Percentiles rank a stretch among this genome's conserved stretches.
Conservation (phyloP, 2,888 invertebrate species). For the Sinopyrophorus schimmeli region DNA sequence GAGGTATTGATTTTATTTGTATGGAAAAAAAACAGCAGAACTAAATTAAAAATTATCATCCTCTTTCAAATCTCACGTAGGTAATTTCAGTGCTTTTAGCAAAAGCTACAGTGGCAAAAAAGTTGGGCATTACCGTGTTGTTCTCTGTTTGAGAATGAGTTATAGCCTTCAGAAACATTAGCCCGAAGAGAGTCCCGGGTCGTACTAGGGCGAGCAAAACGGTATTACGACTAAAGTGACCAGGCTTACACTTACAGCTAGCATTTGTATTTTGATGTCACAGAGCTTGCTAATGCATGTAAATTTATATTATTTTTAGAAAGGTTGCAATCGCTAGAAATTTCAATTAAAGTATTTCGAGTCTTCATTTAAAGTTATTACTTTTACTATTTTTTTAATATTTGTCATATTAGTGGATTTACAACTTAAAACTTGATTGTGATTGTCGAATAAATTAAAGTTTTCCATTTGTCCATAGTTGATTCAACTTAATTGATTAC, state of each 20-base stretch:
- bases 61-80: slow-evolving; percentile 30
- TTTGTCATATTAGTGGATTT: too few relatives aligned
- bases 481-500: too few relatives aligned
- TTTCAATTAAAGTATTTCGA: too few relatives aligned
- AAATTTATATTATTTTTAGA: too few relatives aligned
- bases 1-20: slow-evolving; percentile 25
- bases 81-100: slow-evolving; percentile 33
- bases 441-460: too few relatives aligned
- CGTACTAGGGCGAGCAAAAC: slow-evolving; percentile 18
- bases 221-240: slow-evolving; percentile 24
- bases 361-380: too few relatives aligned
- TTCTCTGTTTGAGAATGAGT: slow-evolving; percentile 49
- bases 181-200: slow-evolving; percentile 33
- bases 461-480: too few relatives aligned
- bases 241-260: slow-evolving; percentile 14
- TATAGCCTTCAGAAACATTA: slow-evolving; percentile 55
- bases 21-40: slow-evolving; percentile 12
- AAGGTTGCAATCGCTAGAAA: too few relatives aligned
- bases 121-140: slow-evolving; percentile 43
- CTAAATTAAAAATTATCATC: slow-evolving; percentile 30
- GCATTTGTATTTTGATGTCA: slow-evolving; percentile 9
- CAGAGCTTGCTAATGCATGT: background rate
- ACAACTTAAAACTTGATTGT: too few relatives aligned
- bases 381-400: too few relatives aligned
- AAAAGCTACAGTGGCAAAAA: slow-evolving; percentile 44